A percentile compares a stretch with the other conserved stretches of the same genome.
Conservation (phyloP, 2,797 vertebrate genomes). For the Scomberomorus guttatus region DNA sequence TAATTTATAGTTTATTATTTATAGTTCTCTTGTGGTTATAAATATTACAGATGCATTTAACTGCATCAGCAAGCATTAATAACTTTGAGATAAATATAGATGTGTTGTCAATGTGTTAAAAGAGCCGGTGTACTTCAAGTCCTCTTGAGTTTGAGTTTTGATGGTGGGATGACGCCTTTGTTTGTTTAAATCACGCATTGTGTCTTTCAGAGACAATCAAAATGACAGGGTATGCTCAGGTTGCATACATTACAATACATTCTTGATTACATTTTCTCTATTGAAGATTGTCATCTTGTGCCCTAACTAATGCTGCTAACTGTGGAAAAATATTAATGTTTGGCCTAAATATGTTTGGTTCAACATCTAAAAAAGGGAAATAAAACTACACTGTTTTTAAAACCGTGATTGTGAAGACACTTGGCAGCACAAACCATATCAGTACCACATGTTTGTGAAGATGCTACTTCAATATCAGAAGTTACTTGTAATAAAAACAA, state of each 20-base stretch:
- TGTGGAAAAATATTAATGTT: too few species aligned
- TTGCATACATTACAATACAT: background rate
- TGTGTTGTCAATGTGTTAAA: background rate
- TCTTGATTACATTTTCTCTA: too few species aligned
- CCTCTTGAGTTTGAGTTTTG: background rate
- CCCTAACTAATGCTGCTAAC: too few species aligned
- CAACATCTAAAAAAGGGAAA: background rate
- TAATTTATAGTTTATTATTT: too few species aligned
- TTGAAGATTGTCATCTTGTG: background rate
- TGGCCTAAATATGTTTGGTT: background rate
- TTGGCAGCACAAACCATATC: background rate
- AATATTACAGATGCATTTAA: background rate
- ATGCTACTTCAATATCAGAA: slow-evolving; percentile 8
- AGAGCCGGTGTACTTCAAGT: background rate
- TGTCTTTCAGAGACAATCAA: background rate
- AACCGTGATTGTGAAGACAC: background rate
- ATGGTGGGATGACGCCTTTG: background rate
- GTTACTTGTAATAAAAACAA: slow-evolving; percentile 12
- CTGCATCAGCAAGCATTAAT: background rate
- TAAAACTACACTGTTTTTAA: background rate
- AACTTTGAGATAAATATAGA: background rate
- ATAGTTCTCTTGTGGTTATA: background rate
- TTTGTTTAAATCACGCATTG: background rate
- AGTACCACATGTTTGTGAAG: background rate
- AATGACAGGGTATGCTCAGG: background rate